phyloP scores from a whole-genome alignment of 1,140 invertebrate genomes.

The Scaptomyza graminum region DNA sequence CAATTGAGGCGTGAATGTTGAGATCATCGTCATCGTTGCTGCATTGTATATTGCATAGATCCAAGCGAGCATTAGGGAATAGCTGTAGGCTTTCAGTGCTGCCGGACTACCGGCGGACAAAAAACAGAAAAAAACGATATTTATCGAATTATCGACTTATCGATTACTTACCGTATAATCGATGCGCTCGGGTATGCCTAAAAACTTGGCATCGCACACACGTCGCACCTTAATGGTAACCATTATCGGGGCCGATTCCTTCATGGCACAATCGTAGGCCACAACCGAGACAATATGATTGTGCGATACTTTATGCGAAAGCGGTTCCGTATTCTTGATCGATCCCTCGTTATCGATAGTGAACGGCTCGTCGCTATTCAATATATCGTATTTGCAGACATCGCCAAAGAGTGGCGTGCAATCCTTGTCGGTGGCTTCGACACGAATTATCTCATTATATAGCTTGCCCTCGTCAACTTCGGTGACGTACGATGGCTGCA shows the following conservation, averaged over 20 bases:
- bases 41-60: constrained; percentile 94
- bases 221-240: constrained; percentile 94
- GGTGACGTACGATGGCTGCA: constrained; percentile 94
- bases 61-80: constrained; percentile 93
- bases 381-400: constrained; percentile 97
- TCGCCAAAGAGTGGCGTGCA: constrained; percentile 96
- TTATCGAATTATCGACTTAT: no score
- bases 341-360: constrained; percentile 95
- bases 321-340: constrained; percentile 94
- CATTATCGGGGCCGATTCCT: constrained; percentile 93
- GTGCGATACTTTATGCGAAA: constrained; percentile 95
- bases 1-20: constrained; percentile 68
- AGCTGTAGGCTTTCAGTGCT: constrained; percentile 85
- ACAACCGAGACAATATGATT: constrained; percentile 98
- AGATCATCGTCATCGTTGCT: constrained; percentile 85
- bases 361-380: constrained; percentile 95
- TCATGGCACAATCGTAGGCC: constrained; percentile 98
- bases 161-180: constrained; percentile 93
- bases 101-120: constrained; percentile 66
- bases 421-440: constrained; percentile 95
- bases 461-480: constrained; percentile 96
- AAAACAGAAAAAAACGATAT: neutral
- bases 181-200: constrained; percentile 93
- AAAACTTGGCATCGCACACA: constrained; percentile 76
- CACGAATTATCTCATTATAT: constrained; percentile 94